Evolutionary conservation across 2,888 invertebrate species (phyloP), one percentile per base, ranked within the genome.

Genomic region (Geophilus truncorum): DNA sequence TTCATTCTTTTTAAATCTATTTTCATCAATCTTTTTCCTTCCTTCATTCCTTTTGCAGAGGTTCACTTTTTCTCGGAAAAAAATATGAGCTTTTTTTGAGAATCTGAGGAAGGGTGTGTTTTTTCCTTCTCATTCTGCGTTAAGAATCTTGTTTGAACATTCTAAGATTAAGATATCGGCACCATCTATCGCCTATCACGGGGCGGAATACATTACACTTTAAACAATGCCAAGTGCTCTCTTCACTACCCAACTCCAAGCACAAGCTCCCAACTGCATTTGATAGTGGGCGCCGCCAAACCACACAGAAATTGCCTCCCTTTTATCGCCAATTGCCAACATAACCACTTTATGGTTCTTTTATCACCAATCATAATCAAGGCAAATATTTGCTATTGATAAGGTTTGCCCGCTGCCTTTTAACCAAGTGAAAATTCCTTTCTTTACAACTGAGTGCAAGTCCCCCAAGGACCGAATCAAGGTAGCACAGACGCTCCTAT

Each of bases 161-260:
- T 51, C 30, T 30, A 79, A 79, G 79, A 79, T 79, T 57, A 79
- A 79, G 79, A 79, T 79, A 79, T 79, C 79, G 28, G 79, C n/a
- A 51, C 78, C 62, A 79, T 79, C 70, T 62, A 79, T 79, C 34
- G 25, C 62, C 57, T 62, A 79, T 79, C 79, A 62, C 21, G 57
- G 79, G 79, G 79, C 79, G 79, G 79, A 79, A 79, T 79, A 79
- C 79, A 79, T 79, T 79, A 79, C 79, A 30, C 62, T 57, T 57
- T 28, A 51, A 51, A 45, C 78, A 45, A 28, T 40, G 28, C 40
- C 36, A 78, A 78, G 36, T 78, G 78, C 78, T 77, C 78, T 78
- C 40, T 45, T 45, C 45, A 40, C 18, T 25, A 45, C 45, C 23
- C 40, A 36, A 51, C 51, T 51, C 3, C 51, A 18, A 2, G 40